Evolutionary conservation across 2,888 invertebrate species (phyloP).

Genomic region (Synergus laeviventris): DNA sequence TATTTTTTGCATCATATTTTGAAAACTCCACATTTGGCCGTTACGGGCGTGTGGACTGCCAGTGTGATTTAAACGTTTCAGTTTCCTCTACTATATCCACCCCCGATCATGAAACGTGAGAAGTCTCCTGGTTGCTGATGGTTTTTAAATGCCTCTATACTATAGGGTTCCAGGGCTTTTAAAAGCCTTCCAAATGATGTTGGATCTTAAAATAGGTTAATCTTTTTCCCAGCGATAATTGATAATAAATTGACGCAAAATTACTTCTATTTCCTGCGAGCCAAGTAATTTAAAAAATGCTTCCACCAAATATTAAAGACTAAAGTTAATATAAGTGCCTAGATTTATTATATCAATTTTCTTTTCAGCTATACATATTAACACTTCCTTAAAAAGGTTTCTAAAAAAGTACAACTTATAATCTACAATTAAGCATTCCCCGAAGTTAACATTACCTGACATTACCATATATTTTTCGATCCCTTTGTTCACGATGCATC

Average conservation of each 20-base stretch:
- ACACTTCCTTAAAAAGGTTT: background rate
- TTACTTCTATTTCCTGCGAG: background rate
- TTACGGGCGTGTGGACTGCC: background rate
- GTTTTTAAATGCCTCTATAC: constrained; percentile 27
- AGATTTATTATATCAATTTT: too few species aligned
- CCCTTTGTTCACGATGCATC: background rate
- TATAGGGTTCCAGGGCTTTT: constrained; percentile 9
- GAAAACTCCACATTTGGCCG: constrained; percentile 2
- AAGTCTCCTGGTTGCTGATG: constrained; percentile 31
- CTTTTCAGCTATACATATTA: too few species aligned
- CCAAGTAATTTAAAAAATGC: too few species aligned
- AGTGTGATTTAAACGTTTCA: constrained; percentile 34
- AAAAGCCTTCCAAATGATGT: constrained; percentile 21
- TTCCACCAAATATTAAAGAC: too few species aligned
- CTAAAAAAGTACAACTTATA: background rate
- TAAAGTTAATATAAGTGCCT: too few species aligned
- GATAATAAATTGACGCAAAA: background rate
- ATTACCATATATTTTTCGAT: background rate
- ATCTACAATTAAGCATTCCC: background rate
- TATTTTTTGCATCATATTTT: background rate
- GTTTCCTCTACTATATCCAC: constrained; percentile 12
- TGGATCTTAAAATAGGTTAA: constrained; percentile 4
- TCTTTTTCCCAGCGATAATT: background rate
- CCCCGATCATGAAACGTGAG: constrained; percentile 38
- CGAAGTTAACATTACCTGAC: too few species aligned